phyloP scores from a whole-genome alignment of 2,888 invertebrate species.

The Ennomos erosarius region DNA sequence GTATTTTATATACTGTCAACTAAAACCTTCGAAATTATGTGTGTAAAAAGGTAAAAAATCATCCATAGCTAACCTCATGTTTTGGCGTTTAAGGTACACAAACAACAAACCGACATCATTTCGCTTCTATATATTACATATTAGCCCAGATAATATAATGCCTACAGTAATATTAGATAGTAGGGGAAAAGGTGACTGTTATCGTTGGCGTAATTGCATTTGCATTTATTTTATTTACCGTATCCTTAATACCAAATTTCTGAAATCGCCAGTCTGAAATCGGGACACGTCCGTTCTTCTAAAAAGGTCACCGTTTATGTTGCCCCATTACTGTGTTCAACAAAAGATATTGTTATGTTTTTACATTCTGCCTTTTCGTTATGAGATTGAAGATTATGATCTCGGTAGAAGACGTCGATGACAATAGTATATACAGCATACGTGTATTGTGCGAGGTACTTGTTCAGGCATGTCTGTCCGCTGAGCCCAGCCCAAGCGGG shows the following conservation, averaged over 20 bases:
- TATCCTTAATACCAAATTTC: conserved; percentile 9
- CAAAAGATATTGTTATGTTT: conserved; percentile 33
- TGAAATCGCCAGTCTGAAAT: conserved; percentile 38
- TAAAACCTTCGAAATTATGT: too few species aligned
- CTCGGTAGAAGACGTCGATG: conserved; percentile 19
- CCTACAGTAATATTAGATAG: too few species aligned
- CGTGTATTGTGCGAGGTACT: conserved; percentile 39
- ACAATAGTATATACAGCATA: conserved; percentile 33
- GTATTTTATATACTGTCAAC: too few species aligned
- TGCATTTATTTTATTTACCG: conserved; percentile 1
- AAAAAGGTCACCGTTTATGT: conserved; percentile 49
- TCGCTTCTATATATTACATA: too few species aligned
- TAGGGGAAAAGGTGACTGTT: too few species aligned
- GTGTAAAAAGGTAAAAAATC: too few species aligned
- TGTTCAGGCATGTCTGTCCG: conserved; percentile 42
- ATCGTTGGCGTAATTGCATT: too few species aligned
- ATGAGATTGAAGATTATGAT: conserved; percentile 23
- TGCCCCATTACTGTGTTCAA: conserved; percentile 44
- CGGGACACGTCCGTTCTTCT: conserved; percentile 56
- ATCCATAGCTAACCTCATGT: too few species aligned
- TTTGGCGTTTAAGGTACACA: too few species aligned
- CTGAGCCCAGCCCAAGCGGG: conserved; percentile 48
- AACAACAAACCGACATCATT: too few species aligned
- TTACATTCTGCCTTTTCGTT: conserved; percentile 25
- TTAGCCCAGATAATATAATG: too few species aligned